A percentile compares a stretch with the other conserved stretches of the same genome.
These are phyloP conservation scores for Diachasmimorpha longicaudata DNA, from an alignment of 1,140 invertebrate species.

Conservation along the genomic window DNA sequence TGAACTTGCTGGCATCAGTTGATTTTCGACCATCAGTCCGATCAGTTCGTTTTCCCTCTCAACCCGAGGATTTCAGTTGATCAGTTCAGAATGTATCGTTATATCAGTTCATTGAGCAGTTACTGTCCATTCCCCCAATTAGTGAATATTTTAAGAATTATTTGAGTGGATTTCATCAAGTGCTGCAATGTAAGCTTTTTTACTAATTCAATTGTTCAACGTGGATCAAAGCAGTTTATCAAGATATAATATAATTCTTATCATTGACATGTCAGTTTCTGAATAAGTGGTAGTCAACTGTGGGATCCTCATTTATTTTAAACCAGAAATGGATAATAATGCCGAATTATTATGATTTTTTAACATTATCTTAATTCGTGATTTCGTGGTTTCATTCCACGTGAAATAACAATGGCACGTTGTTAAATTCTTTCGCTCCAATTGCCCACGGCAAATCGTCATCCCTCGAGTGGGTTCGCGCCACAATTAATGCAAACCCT, in stretches of 20 bases:
- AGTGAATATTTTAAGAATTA: background rate
- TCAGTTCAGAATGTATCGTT: background rate
- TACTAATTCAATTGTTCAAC: background rate
- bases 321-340: background rate
- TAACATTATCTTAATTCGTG: background rate
- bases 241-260: no score
- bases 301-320: no score
- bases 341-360: background rate
- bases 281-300: no score
- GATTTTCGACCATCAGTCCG: constrained; percentile 34
- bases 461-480: background rate
- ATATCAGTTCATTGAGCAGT: background rate
- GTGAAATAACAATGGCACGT: constrained; percentile 6
- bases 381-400: background rate
- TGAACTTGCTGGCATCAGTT: constrained; percentile 33
- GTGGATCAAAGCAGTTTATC: no score
- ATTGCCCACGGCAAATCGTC: constrained; percentile 23
- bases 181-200: background rate
- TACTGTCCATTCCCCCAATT: background rate
- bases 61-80: background rate
- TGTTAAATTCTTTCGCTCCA: constrained; percentile 45
- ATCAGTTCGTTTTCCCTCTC: constrained; percentile 23
- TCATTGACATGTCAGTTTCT: no score
- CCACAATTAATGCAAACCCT: background rate
- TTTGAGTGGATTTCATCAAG: background rate